Percentiles rank a stretch among this genome's conserved stretches.
Evolutionary conservation across 2,113 vertebrate species (phyloP).

Genomic region (Taxidea taxus): DNA sequence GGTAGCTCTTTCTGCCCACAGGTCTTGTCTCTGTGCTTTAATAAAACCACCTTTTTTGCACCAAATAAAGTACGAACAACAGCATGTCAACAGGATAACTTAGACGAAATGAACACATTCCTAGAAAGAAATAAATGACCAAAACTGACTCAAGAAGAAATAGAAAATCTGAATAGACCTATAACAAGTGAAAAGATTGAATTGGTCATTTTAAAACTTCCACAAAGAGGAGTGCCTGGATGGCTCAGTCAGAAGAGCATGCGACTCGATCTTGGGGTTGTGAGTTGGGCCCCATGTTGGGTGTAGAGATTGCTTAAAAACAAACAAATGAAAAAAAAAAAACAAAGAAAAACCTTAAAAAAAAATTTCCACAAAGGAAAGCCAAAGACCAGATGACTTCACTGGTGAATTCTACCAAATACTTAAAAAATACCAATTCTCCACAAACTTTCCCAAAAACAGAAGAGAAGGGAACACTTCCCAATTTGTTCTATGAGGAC

Average conservation of each 20-base stretch:
- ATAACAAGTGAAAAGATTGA: neutral
- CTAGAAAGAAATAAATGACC: neutral
- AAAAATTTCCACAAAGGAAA: neutral
- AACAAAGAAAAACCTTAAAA: neutral
- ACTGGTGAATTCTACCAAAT: neutral
- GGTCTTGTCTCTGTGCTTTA: neutral
- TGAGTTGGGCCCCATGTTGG: too few species aligned
- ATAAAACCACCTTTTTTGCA: neutral
- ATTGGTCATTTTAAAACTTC: neutral
- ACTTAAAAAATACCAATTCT: neutral
- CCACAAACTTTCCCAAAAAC: neutral
- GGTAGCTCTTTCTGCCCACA: neutral
- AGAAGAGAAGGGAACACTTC: neutral
- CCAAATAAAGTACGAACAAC: neutral
- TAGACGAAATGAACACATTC: neutral
- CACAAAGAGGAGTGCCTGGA: neutral
- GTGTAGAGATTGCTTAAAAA: too few species aligned
- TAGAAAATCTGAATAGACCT: neutral
- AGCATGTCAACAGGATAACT: neutral
- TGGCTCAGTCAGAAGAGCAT: too few species aligned
- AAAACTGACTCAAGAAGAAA: slow-evolving; percentile 9
- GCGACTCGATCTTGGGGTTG: too few species aligned
- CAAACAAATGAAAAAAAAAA: too few species aligned
- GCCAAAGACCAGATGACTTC: neutral
- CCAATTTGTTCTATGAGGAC: neutral